A percentile compares a stretch with the other conserved stretches of the same genome.
These are phyloP conservation scores for Zelleria hepariella DNA, from an alignment of 2,888 invertebrate species.

Conservation along the genomic window DNA sequence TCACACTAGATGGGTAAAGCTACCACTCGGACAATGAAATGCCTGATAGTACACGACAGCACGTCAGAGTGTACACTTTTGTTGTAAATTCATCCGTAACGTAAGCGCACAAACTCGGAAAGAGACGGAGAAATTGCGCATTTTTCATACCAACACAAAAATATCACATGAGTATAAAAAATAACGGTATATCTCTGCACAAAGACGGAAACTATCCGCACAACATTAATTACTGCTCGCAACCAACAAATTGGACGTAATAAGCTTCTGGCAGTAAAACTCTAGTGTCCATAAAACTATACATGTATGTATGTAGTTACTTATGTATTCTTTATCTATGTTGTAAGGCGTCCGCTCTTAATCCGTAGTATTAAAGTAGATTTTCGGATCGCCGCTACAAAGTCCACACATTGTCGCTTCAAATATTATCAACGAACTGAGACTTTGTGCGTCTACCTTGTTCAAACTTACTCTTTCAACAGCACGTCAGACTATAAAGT, in stretches of 20 bases:
- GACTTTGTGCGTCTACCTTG: not conserved
- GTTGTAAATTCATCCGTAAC: no score
- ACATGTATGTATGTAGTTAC: not conserved
- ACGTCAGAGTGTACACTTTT: no score
- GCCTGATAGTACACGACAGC: no score
- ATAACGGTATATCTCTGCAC: not conserved
- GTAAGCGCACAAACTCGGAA: no score
- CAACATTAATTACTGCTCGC: slow-evolving; percentile 1
- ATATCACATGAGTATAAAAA: not conserved
- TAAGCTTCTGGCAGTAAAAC: not conserved
- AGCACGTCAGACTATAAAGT: no score
- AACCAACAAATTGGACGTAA: not conserved
- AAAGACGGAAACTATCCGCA: not conserved
- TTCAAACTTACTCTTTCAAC: no score
- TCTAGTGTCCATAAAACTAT: not conserved
- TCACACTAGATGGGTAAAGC: no score
- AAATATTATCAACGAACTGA: no score
- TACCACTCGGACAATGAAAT: no score
- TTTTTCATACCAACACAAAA: no score
- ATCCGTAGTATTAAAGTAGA: not conserved
- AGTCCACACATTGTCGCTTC: not conserved
- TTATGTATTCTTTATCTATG: not conserved
- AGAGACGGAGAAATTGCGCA: no score
- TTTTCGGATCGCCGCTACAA: not conserved
- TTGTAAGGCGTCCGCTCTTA: not conserved